Evolutionary conservation across 2,113 vertebrate genomes (phyloP).

Genomic region (Empidonax alnorum): DNA sequence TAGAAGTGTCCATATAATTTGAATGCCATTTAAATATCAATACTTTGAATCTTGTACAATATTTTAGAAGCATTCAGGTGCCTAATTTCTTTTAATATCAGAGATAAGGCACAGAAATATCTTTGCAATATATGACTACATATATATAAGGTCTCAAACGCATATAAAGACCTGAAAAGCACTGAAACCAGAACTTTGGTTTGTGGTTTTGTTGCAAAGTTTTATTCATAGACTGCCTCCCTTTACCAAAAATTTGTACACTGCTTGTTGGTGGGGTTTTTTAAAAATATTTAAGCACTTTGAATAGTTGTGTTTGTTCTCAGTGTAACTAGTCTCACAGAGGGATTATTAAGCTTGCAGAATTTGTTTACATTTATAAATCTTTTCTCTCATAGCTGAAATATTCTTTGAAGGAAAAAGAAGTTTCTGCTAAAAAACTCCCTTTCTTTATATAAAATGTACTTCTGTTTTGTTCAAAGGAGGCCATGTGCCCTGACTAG

Average conservation of each 20-base stretch:
- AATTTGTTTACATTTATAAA: conserved; percentile 20
- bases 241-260: background rate
- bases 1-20: background rate
- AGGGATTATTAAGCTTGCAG: background rate
- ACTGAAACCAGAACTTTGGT: background rate
- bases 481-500: background rate
- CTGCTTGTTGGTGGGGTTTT: background rate
- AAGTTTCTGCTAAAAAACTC: background rate
- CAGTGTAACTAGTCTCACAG: background rate
- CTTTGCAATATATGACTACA: background rate
- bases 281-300: background rate
- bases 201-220: background rate
- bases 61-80: background rate
- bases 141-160: background rate
- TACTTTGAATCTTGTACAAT: background rate
- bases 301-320: background rate
- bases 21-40: background rate
- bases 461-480: background rate
- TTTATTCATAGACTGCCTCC: background rate
- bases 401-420: background rate
- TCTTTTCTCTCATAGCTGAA: background rate
- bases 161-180: background rate
- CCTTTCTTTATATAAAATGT: background rate
- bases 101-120: background rate
- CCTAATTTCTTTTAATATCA: background rate